A percentile compares a stretch with the other conserved stretches of the same genome.
phyloP scores from a whole-genome alignment of 2,113 vertebrate genomes.

The Zapus hudsonius region DNA sequence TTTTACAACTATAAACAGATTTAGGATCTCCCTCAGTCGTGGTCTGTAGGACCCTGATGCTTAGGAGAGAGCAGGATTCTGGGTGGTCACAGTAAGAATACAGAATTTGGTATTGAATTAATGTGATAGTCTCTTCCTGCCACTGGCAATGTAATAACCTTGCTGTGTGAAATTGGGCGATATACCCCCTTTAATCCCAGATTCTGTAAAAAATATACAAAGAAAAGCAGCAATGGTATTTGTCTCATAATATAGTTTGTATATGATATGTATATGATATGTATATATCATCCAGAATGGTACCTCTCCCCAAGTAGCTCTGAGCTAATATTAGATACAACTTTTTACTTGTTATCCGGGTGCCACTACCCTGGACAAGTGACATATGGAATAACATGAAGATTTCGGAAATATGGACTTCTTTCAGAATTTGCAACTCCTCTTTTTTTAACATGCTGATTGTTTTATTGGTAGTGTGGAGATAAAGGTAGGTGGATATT shows the following conservation, averaged over 20 bases:
- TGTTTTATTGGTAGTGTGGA: no score
- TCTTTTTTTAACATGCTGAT: no score
- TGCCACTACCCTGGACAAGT: background rate
- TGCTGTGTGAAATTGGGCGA: background rate
- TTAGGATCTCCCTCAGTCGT: background rate
- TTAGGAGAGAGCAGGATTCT: background rate
- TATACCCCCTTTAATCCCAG: background rate
- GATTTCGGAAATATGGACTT: background rate
- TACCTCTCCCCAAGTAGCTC: accelerated
- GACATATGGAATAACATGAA: background rate
- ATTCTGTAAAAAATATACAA: background rate
- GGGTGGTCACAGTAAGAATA: background rate
- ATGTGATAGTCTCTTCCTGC: background rate
- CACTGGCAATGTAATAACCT: background rate
- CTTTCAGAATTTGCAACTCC: no score
- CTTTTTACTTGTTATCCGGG: background rate
- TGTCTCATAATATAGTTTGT: background rate
- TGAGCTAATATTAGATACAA: background rate
- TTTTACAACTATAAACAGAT: constrained; percentile 38
- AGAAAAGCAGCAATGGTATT: background rate
- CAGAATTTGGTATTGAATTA: background rate
- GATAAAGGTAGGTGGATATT: no score
- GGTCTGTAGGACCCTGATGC: background rate
- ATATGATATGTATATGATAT: background rate
- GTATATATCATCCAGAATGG: background rate